Conservation (phyloP, 2,888 invertebrate species). For the Leptothorax acervorum region DNA sequence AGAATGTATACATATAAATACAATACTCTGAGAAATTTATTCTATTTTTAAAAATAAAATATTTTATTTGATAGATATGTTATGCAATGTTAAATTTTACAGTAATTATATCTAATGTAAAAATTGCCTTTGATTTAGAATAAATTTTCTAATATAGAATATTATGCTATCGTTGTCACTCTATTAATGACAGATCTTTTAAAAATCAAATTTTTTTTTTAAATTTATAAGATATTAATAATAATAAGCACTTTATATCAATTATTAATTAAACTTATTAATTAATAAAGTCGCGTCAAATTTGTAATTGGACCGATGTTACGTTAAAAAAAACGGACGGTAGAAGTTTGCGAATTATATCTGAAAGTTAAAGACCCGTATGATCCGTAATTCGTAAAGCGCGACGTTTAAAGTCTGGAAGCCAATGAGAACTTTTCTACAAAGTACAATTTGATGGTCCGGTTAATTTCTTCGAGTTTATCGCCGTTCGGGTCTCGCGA, state of each 20-base stretch:
- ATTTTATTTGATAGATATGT: background rate
- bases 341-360: conserved; percentile 70
- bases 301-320: conserved; percentile 53
- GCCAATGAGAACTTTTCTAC: conserved; percentile 71
- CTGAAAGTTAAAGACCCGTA: conserved; percentile 64
- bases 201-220: background rate
- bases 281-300: conserved; percentile 43
- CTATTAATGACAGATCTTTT: background rate
- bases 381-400: conserved; percentile 68
- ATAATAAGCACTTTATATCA: background rate
- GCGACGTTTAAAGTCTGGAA: conserved; percentile 71
- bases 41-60: background rate
- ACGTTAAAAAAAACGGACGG: conserved; percentile 37
- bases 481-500: conserved; percentile 62
- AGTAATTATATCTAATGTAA: background rate
- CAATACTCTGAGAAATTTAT: background rate
- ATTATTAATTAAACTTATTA: conserved; percentile 11
- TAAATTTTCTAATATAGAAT: background rate
- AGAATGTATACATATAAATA: background rate
- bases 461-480: conserved; percentile 75
- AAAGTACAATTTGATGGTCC: conserved; percentile 75
- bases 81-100: background rate
- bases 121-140: background rate
- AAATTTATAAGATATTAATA: background rate
- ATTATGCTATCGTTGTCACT: background rate